Base-by-base conservation (phyloP, 2,888 invertebrate genomes). In the Cyaniris semiargus region DNA sequence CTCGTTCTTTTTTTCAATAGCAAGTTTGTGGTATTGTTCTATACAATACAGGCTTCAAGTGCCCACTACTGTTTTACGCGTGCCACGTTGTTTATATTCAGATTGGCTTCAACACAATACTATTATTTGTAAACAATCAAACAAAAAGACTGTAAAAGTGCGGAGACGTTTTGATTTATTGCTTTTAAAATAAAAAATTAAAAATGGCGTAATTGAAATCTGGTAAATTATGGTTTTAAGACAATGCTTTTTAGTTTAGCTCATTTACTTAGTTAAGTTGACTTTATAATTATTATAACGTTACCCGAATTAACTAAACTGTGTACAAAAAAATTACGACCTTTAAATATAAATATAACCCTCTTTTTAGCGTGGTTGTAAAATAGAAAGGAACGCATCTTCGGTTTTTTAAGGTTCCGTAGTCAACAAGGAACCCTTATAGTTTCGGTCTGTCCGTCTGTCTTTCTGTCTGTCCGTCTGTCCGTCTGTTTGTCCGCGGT, bases 61-160 rank as follows among this genome's bases (percentile, higher is more conserved):
- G 53, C 56, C 75, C 23, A 60, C 81, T 81, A 79, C 81, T 79
- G 81, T 80, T 81, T 78, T 81, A 81, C 81, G 81, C 81, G 81
- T 81, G 79, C 80, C 79, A 77, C 21, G 58, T 76, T 27, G 44
- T 58, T 56, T 70, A 76, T 44, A 70, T 70, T 76, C 18, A 44
- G 21, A 76, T 44, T 66, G 38, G 76, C 15, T 44, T 53, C 48
- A 74, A 53, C n/a, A 72, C 74, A 74, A 74, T 74, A 74, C 74
- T 70, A 76, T 76, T 70, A 48, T 76, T 70, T 48, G 44, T 76
- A 76, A 70, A 76, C 76, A 76, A 76, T 27, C 44, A 44, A 53
- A 74, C 74, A 74, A 74, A 74, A 53, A 74, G 53, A 27, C 48
- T 72, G 27, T 53, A 23, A 72, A 74, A 74, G 74, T 53, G 74